Percentiles rank a stretch among this genome's conserved stretches.
Conservation (phyloP, 53 echinoderm and acorn worm species). For the Hippasteria phrygiana region DNA sequence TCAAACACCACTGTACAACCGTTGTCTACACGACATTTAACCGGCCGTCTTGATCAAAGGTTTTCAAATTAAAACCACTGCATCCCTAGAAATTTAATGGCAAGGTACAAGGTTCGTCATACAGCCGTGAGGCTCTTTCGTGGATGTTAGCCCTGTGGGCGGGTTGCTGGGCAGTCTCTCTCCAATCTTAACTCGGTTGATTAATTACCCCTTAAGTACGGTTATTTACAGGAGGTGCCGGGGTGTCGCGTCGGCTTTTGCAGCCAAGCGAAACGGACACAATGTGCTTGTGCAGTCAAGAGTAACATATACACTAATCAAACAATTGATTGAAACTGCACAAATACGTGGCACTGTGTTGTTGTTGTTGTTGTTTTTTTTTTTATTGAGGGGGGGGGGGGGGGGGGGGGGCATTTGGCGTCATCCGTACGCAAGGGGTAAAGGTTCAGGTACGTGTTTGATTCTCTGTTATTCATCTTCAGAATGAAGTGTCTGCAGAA, state of each 20-base stretch:
- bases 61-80: background rate
- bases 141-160: background rate
- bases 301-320: no score
- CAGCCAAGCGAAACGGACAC: no score
- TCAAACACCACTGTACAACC: background rate
- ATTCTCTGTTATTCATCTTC: slow-evolving; percentile 25
- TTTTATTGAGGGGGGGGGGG: no score
- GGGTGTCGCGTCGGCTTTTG: no score
- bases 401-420: no score
- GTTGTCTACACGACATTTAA: background rate
- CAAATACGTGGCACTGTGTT: no score
- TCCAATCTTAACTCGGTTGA: background rate
- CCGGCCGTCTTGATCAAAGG: background rate
- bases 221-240: no score
- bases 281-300: no score
- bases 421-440: no score
- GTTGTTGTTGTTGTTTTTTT: no score
- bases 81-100: slow-evolving; percentile 19
- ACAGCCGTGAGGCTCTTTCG: background rate
- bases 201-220: no score
- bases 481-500: background rate
- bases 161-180: slow-evolving; percentile 12
- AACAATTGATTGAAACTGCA: no score
- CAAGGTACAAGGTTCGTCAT: slow-evolving; percentile 20
- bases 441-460: background rate